Evolutionary conservation across 2,888 invertebrate genomes (phyloP).

Genomic region (Linhomoeus sp.): DNA sequence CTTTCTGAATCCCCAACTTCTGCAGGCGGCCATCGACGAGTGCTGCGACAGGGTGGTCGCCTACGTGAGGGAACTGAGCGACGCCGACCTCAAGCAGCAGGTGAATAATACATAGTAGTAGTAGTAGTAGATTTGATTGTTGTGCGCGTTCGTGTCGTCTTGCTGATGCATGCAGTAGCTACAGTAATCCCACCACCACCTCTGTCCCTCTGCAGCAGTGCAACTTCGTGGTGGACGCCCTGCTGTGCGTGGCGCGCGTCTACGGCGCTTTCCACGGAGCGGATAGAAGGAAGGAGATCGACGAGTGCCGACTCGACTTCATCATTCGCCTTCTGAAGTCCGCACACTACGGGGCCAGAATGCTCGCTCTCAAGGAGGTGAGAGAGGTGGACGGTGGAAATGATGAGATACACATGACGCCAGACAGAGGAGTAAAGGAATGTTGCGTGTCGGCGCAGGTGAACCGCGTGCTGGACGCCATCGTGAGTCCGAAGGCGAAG

Average conservation of each 20-base stretch:
- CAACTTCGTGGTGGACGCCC: not conserved
- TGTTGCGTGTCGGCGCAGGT: slow-evolving; percentile 18
- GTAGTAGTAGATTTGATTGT: no score
- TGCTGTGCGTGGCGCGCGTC: not conserved
- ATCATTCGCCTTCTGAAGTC: slow-evolving; percentile 34
- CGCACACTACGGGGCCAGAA: slow-evolving; percentile 35
- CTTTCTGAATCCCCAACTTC: no score
- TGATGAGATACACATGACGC: no score
- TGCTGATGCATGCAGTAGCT: no score
- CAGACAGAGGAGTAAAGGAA: not conserved
- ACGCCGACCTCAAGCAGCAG: no score
- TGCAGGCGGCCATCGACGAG: slow-evolving; percentile 8
- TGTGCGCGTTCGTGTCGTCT: no score
- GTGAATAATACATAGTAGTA: no score
- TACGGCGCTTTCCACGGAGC: no score
- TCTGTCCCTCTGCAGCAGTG: not conserved
- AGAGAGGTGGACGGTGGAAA: not conserved
- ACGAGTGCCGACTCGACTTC: slow-evolving; percentile 27
- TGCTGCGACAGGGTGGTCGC: slow-evolving; percentile 13
- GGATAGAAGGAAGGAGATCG: slow-evolving; percentile 4
- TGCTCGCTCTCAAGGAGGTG: slow-evolving; percentile 36
- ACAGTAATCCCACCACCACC: no score
- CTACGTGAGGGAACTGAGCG: no score
- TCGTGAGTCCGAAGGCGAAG: slow-evolving; percentile 14
- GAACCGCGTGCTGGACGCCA: slow-evolving; percentile 29